A percentile compares a stretch with the other conserved stretches of the same genome.
phyloP scores from a whole-genome alignment of 2,113 vertebrate genomes.

The Takifugu bimaculatus region DNA sequence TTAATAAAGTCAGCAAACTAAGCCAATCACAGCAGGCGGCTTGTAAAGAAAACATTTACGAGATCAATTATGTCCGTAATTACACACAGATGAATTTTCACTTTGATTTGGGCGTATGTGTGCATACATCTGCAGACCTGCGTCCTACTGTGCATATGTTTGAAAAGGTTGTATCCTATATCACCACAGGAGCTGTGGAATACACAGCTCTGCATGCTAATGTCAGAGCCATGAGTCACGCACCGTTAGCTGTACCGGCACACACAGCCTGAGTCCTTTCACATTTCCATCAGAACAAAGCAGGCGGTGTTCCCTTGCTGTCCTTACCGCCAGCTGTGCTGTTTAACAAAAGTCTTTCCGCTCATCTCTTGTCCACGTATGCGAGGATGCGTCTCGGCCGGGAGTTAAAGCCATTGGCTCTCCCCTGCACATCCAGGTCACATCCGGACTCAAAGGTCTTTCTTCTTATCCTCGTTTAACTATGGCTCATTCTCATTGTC shows the following conservation, averaged over 20 bases:
- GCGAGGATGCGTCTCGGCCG: conserved; percentile 17
- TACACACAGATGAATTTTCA: not conserved
- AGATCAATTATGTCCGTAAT: not conserved
- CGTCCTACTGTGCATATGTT: conserved; percentile 40
- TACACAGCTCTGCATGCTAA: conserved; percentile 54
- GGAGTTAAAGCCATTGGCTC: conserved; percentile 60
- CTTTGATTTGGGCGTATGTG: not conserved
- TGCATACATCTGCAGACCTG: not conserved
- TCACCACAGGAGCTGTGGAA: conserved; percentile 54
- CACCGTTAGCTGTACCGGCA: conserved; percentile 34
- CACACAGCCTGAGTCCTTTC: conserved; percentile 19
- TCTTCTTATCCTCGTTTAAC: conserved; percentile 46
- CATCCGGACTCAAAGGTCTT: conserved; percentile 67
- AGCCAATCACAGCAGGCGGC: not conserved
- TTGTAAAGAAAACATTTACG: not conserved
- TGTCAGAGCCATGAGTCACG: conserved; percentile 65
- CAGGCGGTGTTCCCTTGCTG: conserved; percentile 51
- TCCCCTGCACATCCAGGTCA: conserved; percentile 62
- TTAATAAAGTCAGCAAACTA: not conserved
- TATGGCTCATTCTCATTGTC: conserved; percentile 17
- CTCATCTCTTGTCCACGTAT: conserved; percentile 27
- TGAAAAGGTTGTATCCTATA: conserved; percentile 35
- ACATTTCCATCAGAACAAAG: conserved; percentile 45
- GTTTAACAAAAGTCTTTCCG: conserved; percentile 63
- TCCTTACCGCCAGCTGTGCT: conserved; percentile 52